Base-by-base conservation (phyloP, 2,113 vertebrate genomes). In the Tympanuchus pallidicinctus region DNA sequence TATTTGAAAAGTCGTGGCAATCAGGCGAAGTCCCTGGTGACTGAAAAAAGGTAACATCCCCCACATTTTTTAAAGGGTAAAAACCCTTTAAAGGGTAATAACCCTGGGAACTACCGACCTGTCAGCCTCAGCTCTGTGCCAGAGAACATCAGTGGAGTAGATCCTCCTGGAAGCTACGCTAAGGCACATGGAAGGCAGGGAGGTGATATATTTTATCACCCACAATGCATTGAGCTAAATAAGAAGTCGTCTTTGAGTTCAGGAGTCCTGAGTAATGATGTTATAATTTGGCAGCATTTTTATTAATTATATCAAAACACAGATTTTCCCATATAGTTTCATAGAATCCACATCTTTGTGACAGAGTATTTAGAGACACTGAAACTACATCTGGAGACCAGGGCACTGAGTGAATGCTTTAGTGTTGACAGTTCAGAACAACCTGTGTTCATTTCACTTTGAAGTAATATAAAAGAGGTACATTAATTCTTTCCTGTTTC, bases 331-430 rank as follows among this genome's bases (percentile, higher is more conserved):
- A 59, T 1, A 52, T 56, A 52, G 75, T 16, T 59, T 73, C 2
- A 13, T 5, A 45, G 42, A 30, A 77, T 22, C 8, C 19, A 21
- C 17, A 13, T 15, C 21, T 42, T 48, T 74, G 43, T 60, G 12
- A 21, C 77, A 66, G 43, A 67, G 24, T 12, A 3, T 64, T 18
- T 54, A 11, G 43, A 77, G 28, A 77, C 9, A 40, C 11, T 38
- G 71, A 60, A 57, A 70, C n/a, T 48, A 8, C 21, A 18, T 17
- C 17, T 57, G 43, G 17, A 45, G 36, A 78, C 6, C 45, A 74
- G 24, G n/a, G 4, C 0, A 2, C 9, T 34, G 45, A 42, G 13
- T 1, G 0, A 50, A 6, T 13, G 20, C 13, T 75, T 86, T 38
- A 54, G 32, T 40, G 32, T 7, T 92, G 59, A 43, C 52, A 57